These are phyloP conservation scores for Tetropium fuscum DNA, from an alignment of 2,888 invertebrate genomes.

Conservation along the genomic window DNA sequence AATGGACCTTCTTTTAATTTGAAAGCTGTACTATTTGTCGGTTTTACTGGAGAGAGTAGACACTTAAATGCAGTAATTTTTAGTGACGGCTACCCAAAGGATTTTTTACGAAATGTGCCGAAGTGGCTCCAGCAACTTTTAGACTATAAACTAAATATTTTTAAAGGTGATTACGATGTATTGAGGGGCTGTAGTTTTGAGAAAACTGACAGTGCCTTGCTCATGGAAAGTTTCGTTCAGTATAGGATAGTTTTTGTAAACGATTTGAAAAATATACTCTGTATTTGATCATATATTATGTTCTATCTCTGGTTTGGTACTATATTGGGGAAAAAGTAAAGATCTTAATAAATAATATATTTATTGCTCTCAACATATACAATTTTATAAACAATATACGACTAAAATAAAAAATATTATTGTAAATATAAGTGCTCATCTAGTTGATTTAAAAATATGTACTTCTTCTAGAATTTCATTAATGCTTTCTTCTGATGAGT, in stretches of 20 bases:
- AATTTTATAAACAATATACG: conserved; percentile 38
- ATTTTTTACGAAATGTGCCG: conserved; percentile 33
- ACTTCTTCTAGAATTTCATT: conserved; percentile 29
- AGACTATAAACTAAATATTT: conserved; percentile 31
- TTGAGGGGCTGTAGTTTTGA: not conserved
- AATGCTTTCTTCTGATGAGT: not conserved
- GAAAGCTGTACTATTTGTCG: conserved; percentile 58
- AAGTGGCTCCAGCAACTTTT: conserved; percentile 21
- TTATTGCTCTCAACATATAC: conserved; percentile 43
- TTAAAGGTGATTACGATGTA: conserved; percentile 26
- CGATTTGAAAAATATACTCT: conserved; percentile 11
- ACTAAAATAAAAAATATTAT: conserved; percentile 21
- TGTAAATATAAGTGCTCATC: conserved; percentile 33
- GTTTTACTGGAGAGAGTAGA: conserved; percentile 38
- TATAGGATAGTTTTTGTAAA: conserved; percentile 26
- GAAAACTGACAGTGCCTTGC: conserved; percentile 4
- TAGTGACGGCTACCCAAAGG: conserved; percentile 45
- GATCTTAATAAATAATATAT: conserved; percentile 38
- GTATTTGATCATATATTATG: not conserved
- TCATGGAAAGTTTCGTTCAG: conserved; percentile 28
- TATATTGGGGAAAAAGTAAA: not conserved
- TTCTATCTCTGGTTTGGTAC: not conserved
- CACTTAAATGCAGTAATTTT: conserved; percentile 45
- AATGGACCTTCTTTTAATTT: conserved; percentile 78
- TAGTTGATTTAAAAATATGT: conserved; percentile 39